Evolutionary conservation across 1,140 invertebrate genomes (phyloP).

Genomic region (Lepeophtheirus salmonis): DNA sequence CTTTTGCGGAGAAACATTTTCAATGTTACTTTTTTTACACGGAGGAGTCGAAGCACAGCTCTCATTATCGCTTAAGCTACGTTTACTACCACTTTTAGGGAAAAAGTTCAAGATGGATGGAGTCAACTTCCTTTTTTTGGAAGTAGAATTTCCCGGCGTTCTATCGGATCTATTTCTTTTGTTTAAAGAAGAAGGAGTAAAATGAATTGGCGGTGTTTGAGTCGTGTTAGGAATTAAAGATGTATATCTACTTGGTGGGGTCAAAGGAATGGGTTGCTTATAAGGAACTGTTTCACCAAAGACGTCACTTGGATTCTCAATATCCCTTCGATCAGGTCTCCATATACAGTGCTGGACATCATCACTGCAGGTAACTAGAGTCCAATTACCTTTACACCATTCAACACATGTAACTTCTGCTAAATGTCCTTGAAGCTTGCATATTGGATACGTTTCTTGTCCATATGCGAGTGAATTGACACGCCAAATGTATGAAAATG

Average conservation of each 20-base stretch:
- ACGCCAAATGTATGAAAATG: constrained; percentile 63
- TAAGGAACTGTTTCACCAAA: not conserved
- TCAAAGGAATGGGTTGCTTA: not conserved
- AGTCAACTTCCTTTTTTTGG: not conserved
- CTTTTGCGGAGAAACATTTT: not conserved
- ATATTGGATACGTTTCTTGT: constrained; percentile 31
- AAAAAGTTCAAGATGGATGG: not conserved
- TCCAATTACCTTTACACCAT: constrained; percentile 39
- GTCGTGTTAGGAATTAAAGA: not conserved
- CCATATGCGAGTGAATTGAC: constrained; percentile 27
- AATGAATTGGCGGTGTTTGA: not conserved
- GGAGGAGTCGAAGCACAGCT: too few relatives aligned
- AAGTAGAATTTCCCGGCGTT: not conserved
- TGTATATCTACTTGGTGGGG: not conserved
- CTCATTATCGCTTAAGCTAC: too few relatives aligned
- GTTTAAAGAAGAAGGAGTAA: not conserved
- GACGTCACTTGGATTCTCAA: constrained; percentile 26
- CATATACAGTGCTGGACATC: constrained; percentile 55
- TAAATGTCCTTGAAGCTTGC: constrained; percentile 45
- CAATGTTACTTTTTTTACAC: not conserved
- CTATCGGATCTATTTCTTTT: not conserved
- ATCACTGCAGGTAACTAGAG: constrained; percentile 55
- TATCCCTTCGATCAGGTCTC: constrained; percentile 33
- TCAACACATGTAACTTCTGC: constrained; percentile 64
- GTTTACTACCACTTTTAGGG: not conserved